These are phyloP conservation scores for Eubasilissa splendida DNA, from an alignment of 2,888 invertebrate genomes.

Conservation along the genomic window DNA sequence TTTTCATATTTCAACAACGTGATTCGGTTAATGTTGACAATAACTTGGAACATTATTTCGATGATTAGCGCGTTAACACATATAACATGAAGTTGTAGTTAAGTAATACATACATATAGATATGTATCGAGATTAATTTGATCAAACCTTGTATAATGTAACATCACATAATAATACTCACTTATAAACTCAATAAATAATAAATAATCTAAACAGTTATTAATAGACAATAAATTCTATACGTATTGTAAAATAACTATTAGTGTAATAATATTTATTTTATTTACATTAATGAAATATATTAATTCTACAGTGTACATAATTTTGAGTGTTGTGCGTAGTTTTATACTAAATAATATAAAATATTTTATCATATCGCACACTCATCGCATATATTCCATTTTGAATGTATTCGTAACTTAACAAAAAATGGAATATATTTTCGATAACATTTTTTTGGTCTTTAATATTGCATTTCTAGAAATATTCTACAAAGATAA, in stretches of 20 bases:
- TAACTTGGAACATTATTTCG: no score
- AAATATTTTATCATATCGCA: slow-evolving; percentile 12
- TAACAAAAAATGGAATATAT: background rate
- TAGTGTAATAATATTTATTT: background rate
- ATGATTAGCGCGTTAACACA: no score
- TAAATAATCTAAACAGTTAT: background rate
- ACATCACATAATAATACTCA: no score
- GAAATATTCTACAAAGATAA: background rate
- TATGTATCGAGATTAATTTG: no score
- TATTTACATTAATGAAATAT: slow-evolving; percentile 23
- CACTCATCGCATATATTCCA: no score
- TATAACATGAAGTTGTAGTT: no score
- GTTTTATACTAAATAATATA: slow-evolving; percentile 20
- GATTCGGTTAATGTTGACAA: no score
- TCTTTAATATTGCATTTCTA: slow-evolving; percentile 43
- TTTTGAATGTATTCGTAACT: no score
- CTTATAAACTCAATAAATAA: background rate
- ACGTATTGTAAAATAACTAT: no score
- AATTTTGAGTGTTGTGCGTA: slow-evolving; percentile 1
- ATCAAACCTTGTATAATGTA: no score
- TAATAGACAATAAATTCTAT: background rate
- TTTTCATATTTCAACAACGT: no score
- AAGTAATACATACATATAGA: no score
- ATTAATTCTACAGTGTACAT: slow-evolving; percentile 7
- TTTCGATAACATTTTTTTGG: slow-evolving; percentile 20